Conservation (phyloP, 2,797 vertebrate species). For the Monodelphis domestica region DNA sequence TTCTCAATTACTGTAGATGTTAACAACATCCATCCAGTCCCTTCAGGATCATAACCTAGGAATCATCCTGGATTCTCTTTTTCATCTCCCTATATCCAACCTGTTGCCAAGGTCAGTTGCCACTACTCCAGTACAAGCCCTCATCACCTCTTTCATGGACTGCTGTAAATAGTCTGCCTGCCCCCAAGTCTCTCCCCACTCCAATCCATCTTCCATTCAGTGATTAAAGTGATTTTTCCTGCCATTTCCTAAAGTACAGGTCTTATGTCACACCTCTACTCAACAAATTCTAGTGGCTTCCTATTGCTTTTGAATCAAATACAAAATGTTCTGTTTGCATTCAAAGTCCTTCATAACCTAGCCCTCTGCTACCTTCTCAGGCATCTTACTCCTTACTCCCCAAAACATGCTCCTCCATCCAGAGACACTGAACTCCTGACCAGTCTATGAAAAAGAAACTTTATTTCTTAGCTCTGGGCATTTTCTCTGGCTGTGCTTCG, state of each 20-base stretch:
- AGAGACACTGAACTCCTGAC: not conserved
- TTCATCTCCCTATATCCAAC: not conserved
- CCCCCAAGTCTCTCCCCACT: not conserved
- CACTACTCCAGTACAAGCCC: not conserved
- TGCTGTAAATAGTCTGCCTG: not conserved
- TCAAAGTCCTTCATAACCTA: not conserved
- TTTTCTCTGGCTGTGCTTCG: not conserved
- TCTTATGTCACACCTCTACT: not conserved
- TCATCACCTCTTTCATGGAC: not conserved
- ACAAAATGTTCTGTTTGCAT: not conserved
- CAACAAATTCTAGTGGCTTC: not conserved
- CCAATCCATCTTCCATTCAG: not conserved
- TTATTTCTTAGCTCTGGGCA: not conserved
- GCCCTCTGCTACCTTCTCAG: not conserved
- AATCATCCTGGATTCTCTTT: not conserved
- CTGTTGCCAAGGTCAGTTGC: not conserved
- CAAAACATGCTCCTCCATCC: not conserved
- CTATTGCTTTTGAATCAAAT: not conserved
- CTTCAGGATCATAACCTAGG: not conserved
- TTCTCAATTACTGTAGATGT: not conserved
- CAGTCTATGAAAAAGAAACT: not conserved
- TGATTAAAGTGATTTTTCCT: not conserved
- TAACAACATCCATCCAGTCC: not conserved
- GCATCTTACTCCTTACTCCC: not conserved
- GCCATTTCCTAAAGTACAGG: not conserved